Evolutionary conservation across 2,888 invertebrate genomes (phyloP).

Genomic region (Phaedon cochleariae): DNA sequence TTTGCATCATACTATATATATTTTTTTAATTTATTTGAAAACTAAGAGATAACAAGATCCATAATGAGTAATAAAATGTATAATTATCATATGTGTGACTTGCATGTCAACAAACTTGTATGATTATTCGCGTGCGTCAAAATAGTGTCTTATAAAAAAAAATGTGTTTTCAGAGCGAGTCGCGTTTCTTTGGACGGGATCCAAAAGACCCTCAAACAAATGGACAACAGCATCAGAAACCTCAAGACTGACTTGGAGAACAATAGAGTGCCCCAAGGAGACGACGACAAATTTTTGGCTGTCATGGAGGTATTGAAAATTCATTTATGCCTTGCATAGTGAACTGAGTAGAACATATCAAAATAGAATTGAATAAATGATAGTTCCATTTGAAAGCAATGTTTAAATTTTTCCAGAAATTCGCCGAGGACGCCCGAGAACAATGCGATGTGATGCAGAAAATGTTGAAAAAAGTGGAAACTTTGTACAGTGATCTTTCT

Average conservation of each 20-base stretch:
- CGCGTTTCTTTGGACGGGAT: slow-evolving; percentile 84
- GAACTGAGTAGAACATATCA: too few species aligned
- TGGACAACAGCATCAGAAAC: slow-evolving; percentile 87
- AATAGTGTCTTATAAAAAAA: too few species aligned
- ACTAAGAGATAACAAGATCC: too few species aligned
- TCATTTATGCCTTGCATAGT: too few species aligned
- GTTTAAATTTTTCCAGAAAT: slow-evolving; percentile 45
- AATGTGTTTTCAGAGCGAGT: slow-evolving; percentile 87
- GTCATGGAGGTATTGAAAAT: slow-evolving; percentile 79
- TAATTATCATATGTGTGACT: too few species aligned
- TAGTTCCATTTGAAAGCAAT: too few species aligned
- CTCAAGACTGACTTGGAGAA: slow-evolving; percentile 91
- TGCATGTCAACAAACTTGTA: too few species aligned
- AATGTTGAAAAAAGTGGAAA: slow-evolving; percentile 94
- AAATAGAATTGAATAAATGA: too few species aligned
- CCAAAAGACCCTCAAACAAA: slow-evolving; percentile 81
- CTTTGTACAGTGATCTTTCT: slow-evolving; percentile 81
- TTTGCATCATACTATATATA: too few species aligned
- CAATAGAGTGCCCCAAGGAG: slow-evolving; percentile 79
- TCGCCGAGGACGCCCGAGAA: slow-evolving; percentile 78
- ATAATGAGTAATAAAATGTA: too few species aligned
- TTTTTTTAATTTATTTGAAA: slow-evolving; percentile 5
- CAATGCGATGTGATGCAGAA: slow-evolving; percentile 89
- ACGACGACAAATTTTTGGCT: slow-evolving; percentile 85
- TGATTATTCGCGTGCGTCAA: too few species aligned